Evolutionary conservation across 1,140 invertebrate genomes (phyloP), one percentile per base, ranked within the genome.

Genomic region (Pomacea maculata): DNA sequence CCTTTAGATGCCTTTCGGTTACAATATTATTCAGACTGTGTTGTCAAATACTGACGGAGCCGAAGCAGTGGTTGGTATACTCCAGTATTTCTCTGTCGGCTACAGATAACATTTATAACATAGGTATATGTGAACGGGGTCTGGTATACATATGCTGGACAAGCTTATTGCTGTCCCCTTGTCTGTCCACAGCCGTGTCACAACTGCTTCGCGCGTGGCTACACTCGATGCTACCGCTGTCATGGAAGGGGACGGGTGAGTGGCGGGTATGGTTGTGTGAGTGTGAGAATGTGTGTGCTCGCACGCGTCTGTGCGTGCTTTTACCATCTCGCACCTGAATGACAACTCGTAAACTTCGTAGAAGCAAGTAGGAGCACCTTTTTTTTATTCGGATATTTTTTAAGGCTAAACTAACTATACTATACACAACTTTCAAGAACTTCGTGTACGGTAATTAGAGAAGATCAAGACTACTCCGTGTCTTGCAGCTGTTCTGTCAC

Each of bases 191-290:
- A 90, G 89, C 87, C 91, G 1, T 94, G 93, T 86, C 93, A 94
- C 86, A 86, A 90, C 11, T 94, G 93, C 84, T 88, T 89, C 79
- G 92, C 92, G 1, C 88, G 89, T 12, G 93, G 93, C 6, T 90
- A 89, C 45, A 87, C 93, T 12, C 87, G 88, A n/a, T 94, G 93
- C 87, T 85, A 86, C 34, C 89, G 91, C 52, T 94, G 93, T 85
- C 87, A 91, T 79, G 93, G 93, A 9, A 90, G 92, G 82, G 93
- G 93, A 80, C 92, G 91, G 89, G 93, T 93, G 88, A 87, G 89
- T 85, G 65, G 29, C 65, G 34, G 29, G 9, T 65, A n/a, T 65
- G 64, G 17, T 17, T 71, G 15, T 71, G 15, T 71, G 68, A n/a
- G 74, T 1, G 12, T 75, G 74, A 5, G 73, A 61, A 54, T 75